Evolutionary conservation across 2,113 vertebrate genomes (phyloP).

Genomic region (Lophochroa leadbeateri): DNA sequence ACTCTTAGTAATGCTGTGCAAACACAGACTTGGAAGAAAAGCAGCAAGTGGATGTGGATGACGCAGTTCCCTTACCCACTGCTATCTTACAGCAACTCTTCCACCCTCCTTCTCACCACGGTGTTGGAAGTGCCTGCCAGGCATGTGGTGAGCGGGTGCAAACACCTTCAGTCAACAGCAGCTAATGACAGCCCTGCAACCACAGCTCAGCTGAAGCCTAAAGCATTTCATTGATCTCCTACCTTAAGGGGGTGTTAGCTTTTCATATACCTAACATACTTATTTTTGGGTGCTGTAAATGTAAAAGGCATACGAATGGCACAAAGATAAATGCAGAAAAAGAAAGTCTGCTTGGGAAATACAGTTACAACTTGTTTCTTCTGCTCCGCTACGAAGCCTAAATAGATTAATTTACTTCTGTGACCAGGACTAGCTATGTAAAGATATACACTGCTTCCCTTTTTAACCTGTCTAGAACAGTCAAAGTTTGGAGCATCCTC

Average conservation of each 20-base stretch:
- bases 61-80: not conserved
- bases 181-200: not conserved
- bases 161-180: not conserved
- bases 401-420: not conserved
- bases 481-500: not conserved
- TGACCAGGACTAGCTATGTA: not conserved
- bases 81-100: not conserved
- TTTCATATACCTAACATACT: not conserved
- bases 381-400: not conserved
- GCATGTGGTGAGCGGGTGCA: not conserved
- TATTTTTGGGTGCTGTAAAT: not conserved
- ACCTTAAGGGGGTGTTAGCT: not conserved
- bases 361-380: not conserved
- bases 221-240: not conserved
- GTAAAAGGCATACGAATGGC: not conserved
- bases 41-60: not conserved
- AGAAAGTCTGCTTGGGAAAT: not conserved
- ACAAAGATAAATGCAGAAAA: not conserved
- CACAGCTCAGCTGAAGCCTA: not conserved
- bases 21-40: not conserved
- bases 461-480: not conserved
- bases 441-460: not conserved
- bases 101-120: not conserved
- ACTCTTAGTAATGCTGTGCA: not conserved
- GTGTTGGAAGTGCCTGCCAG: not conserved